A percentile compares a stretch with the other conserved stretches of the same genome.
Conservation (phyloP, 2,797 vertebrate genomes). For the Perodicticus potto region DNA sequence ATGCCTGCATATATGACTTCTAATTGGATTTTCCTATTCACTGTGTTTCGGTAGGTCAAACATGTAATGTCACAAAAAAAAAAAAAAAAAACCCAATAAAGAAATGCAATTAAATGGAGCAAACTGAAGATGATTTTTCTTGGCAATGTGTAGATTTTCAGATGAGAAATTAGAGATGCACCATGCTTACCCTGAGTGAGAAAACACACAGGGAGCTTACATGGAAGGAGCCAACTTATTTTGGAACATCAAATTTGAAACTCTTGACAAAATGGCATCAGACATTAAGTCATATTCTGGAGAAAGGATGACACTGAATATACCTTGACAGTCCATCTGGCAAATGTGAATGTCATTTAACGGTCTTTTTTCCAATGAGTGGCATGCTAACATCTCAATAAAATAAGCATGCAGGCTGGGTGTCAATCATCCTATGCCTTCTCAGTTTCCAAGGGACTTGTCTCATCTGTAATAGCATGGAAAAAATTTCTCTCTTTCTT, state of each 20-base stretch:
- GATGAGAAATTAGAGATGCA: slow-evolving; percentile 49
- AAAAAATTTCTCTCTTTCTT: slow-evolving; percentile 47
- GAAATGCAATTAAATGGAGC: slow-evolving; percentile 63
- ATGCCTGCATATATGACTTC: slow-evolving; percentile 34
- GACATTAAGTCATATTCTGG: slow-evolving; percentile 74
- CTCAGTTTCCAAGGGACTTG: slow-evolving; percentile 81
- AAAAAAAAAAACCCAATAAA: slow-evolving; percentile 55
- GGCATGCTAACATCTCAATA: slow-evolving; percentile 86
- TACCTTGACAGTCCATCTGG: slow-evolving; percentile 83
- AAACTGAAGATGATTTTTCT: slow-evolving; percentile 63
- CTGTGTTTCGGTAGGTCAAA: slow-evolving; percentile 62
- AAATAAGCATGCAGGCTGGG: slow-evolving; percentile 81
- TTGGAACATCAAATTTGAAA: slow-evolving; percentile 77
- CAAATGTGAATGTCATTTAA: slow-evolving; percentile 85
- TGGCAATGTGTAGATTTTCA: slow-evolving; percentile 56
- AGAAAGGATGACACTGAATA: slow-evolving; percentile 81
- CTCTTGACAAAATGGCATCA: slow-evolving; percentile 78
- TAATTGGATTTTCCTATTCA: slow-evolving; percentile 67
- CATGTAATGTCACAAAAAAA: slow-evolving; percentile 34
- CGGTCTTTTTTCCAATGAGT: slow-evolving; percentile 81
- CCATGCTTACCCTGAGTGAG: neutral
- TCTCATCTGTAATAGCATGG: slow-evolving; percentile 78
- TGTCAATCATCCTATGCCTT: slow-evolving; percentile 86
- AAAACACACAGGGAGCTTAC: slow-evolving; percentile 27
- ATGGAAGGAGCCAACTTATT: slow-evolving; percentile 22